phyloP scores from a whole-genome alignment of 2,888 invertebrate species.

The Prionchulus punctatus region DNA sequence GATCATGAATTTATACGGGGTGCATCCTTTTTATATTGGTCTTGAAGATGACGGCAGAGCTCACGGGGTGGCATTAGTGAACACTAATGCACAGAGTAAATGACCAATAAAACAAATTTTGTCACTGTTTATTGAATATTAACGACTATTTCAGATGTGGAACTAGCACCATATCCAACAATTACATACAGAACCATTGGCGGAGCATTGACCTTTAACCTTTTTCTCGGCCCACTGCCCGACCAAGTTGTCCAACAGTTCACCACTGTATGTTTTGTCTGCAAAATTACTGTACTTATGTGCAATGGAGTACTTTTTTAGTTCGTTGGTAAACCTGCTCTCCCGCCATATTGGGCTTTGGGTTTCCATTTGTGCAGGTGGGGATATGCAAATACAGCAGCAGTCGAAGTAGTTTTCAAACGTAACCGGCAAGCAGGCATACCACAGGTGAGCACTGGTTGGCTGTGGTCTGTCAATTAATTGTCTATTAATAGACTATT shows the following conservation, averaged over 20 bases:
- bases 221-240: slow-evolving; percentile 25
- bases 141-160: no score
- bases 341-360: slow-evolving; percentile 10
- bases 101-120: no score
- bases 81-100: neutral
- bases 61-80: neutral
- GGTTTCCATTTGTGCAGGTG: slow-evolving; percentile 7
- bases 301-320: no score
- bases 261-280: slow-evolving; percentile 8
- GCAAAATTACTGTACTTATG: neutral
- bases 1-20: slow-evolving; percentile 5
- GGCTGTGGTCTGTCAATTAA: no score
- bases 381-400: slow-evolving; percentile 1
- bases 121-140: no score
- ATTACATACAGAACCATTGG: slow-evolving; percentile 47
- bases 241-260: slow-evolving; percentile 22
- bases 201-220: slow-evolving; percentile 23
- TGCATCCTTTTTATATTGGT: slow-evolving; percentile 9
- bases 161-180: slow-evolving; percentile 5
- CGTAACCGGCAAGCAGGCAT: neutral
- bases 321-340: slow-evolving; percentile 1
- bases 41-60: neutral
- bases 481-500: no score
- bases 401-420: neutral
- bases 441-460: no score